Base-by-base conservation (phyloP, 2,888 invertebrate species). In the Balanococcus diminutus region DNA sequence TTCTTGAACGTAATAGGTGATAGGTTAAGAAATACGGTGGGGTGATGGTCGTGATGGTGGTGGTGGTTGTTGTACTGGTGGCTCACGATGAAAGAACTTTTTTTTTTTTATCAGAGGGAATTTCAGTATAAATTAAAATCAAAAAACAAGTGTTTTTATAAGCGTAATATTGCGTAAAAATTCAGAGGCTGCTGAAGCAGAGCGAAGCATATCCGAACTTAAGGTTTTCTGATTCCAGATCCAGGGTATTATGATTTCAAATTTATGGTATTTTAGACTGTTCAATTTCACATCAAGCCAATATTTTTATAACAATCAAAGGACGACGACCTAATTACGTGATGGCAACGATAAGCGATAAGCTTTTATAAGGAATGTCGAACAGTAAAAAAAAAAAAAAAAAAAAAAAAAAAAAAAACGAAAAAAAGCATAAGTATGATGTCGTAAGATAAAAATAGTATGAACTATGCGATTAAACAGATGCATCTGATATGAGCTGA, bases 401-500 rank as follows among this genome's bases (percentile, higher is more conserved):
- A n/a, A n/a, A n/a, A n/a, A n/a, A n/a, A 72, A 28, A 11, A 2
- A 56, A 72, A 72, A 31, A 72, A 72, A n/a, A 72, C 72, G 25
- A 2, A 56, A 72, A 72, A 31, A 72, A 72, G 31, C 72, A 14
- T 14, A 14, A 3, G 14, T 42, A 42, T 42, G 42, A 42, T 42
- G 42, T 42, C 42, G 16, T 14, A 42, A 42, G 6, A 56, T 56
- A 56, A 56, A 56, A 56, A 72, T 56, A 72, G 16, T 1, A 72
- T 72, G 72, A 28, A 31, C 28, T 56, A 56, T 72, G 72, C 25
- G 28, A 72, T 28, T 11, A 72, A 72, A 72, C 72, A 72, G 72
- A 72, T 72, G 72, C 72, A 72, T 72, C 72, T 72, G 72, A 72
- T 72, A 72, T 72, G 72, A 72, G 72, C 72, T 72, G 72, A 72